Base-by-base conservation (phyloP, 2,113 vertebrate species). In the Gasterosteus nipponicus region DNA sequence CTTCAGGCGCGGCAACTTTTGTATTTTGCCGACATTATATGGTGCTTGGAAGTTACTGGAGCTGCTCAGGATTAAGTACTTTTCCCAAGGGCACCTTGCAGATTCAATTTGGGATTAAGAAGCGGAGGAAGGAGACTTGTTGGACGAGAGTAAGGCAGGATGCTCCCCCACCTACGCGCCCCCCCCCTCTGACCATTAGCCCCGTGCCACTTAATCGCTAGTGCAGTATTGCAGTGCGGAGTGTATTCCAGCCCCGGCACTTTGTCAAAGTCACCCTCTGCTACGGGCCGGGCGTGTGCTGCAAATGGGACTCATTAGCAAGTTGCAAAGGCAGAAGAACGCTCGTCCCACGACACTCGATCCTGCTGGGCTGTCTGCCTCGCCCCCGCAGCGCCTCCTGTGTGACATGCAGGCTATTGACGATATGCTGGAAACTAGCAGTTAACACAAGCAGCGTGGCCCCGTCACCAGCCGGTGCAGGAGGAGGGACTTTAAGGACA, bases 41-140 rank as follows among this genome's bases (percentile, higher is more conserved):
- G 38, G 83, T 18, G 77, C 81, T 79, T 10, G 77, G 46, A 87
- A 85, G 78, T 83, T 87, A 86, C 75, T 83, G 83, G 81, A 87
- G 84, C 76, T 83, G 83, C 89, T 87, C 74, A 56, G 92, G 90
- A 90, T 93, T 91, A 92, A 88, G 81, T 73, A 80, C 82, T 90
- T 90, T 86, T 83, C 89, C 89, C 89, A 91, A 91, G 88, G 91
- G 86, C 90, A 93, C 90, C 91, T 93, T 92, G 84, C 63, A 85
- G 87, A 92, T 91, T 92, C 91, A 91, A 93, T 93, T 93, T 92
- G 81, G 90, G 92, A 94, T 93, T 93, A 93, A 86, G 90, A 81
- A 81, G 5, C 60, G 18, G 78, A 75, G 90, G 87, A 89, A 88
- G 89, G 85, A 88, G 88, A 90, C 84, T 90, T 86, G 89, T 89